Conservation (phyloP, 2,113 vertebrate species). For the Garra rufa region DNA sequence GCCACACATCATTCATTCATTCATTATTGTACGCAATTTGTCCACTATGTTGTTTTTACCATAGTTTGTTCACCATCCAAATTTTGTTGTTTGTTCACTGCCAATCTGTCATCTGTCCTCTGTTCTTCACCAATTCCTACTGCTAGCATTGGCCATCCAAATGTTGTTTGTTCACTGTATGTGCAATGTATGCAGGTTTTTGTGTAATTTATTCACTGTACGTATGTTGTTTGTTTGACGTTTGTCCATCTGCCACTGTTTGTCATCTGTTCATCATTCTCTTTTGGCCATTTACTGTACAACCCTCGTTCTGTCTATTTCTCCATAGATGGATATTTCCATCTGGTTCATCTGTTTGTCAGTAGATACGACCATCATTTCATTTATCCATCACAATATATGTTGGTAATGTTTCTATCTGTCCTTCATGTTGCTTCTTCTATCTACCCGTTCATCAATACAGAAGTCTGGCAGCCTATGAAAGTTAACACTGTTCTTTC, state of each 20-base stretch:
- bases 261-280: not conserved
- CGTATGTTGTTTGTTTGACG: not conserved
- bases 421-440: too few relatives aligned
- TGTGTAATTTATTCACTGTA: not conserved
- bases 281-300: not conserved
- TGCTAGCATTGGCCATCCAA: not conserved
- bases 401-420: not conserved
- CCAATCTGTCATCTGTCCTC: not conserved
- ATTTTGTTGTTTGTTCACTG: too few relatives aligned
- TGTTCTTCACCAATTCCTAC: not conserved
- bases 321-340: not conserved
- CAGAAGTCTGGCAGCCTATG: not conserved
- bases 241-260: not conserved
- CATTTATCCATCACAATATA: not conserved
- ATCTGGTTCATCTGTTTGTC: not conserved
- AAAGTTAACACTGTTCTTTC: not conserved
- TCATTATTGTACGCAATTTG: too few relatives aligned
- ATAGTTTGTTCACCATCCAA: too few relatives aligned
- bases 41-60: too few relatives aligned
- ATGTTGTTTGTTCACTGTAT: too few relatives aligned
- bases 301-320: not conserved
- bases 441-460: not conserved
- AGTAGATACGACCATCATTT: not conserved
- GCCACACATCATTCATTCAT: too few relatives aligned
- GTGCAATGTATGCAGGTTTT: too few relatives aligned